phyloP scores from a whole-genome alignment of 2,113 vertebrate genomes.

The Phalacrocorax aristotelis region DNA sequence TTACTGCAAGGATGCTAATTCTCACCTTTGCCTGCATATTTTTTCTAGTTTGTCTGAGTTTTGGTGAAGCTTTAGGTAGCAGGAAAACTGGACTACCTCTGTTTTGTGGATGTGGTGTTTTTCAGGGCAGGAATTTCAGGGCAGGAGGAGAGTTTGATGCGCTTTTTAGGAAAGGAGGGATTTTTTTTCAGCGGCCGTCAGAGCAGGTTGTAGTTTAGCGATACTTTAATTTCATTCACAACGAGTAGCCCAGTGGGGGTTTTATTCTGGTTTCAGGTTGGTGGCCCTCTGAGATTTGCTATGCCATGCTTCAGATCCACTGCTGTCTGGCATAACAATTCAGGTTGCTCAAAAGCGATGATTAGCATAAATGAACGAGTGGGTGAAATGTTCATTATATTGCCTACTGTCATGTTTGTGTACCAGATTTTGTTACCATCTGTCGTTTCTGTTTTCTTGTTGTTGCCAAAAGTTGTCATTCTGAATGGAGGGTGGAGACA shows the following conservation, averaged over 20 bases:
- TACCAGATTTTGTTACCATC: slow-evolving; percentile 68
- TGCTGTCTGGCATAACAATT: slow-evolving; percentile 39
- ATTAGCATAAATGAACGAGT: slow-evolving; percentile 49
- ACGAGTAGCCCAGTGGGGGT: background rate
- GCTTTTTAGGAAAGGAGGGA: background rate
- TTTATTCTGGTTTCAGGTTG: background rate
- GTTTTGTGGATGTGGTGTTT: background rate
- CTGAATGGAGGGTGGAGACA: slow-evolving; percentile 57
- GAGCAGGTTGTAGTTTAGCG: background rate
- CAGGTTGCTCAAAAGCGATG: slow-evolving; percentile 16
- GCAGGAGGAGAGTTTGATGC: background rate
- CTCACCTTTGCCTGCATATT: background rate
- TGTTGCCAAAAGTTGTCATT: slow-evolving; percentile 66
- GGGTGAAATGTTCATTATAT: slow-evolving; percentile 55
- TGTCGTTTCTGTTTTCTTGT: slow-evolving; percentile 66
- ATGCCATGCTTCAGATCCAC: background rate
- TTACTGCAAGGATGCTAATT: background rate
- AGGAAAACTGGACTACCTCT: background rate
- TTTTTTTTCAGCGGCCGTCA: background rate
- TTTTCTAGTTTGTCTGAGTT: background rate
- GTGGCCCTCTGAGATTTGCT: slow-evolving; percentile 2
- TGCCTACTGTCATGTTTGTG: slow-evolving; percentile 66
- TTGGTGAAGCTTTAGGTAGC: background rate
- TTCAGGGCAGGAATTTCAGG: background rate
- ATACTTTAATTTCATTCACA: background rate